Evolutionary conservation across 2,888 invertebrate genomes (phyloP).

Genomic region (Acanthoscelides obtectus): DNA sequence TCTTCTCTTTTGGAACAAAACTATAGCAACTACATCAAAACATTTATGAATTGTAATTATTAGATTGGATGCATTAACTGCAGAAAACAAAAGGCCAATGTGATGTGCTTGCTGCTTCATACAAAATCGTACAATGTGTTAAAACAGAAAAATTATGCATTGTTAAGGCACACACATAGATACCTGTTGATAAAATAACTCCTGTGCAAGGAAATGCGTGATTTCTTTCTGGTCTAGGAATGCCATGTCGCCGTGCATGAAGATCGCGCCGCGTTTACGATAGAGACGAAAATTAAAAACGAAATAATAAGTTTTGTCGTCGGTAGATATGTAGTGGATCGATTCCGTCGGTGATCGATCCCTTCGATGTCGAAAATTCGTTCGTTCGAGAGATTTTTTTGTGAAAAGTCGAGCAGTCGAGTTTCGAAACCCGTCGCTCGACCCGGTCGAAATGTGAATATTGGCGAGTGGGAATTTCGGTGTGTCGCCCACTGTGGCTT

Average conservation of each 20-base stretch:
- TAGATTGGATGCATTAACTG: too few species aligned
- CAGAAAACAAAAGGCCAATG: too few species aligned
- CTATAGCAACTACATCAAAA: too few species aligned
- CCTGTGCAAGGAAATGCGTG: constrained; percentile 78
- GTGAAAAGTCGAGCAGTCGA: not conserved
- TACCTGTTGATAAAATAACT: constrained; percentile 74
- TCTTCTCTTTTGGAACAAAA: too few species aligned
- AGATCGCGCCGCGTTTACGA: constrained; percentile 3
- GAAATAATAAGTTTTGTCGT: constrained; percentile 10
- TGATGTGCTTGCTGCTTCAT: too few species aligned
- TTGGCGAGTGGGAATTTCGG: constrained; percentile 42
- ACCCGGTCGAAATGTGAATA: constrained; percentile 43
- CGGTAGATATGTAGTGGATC: constrained; percentile 13
- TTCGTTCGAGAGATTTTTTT: constrained; percentile 10
- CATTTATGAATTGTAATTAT: too few species aligned
- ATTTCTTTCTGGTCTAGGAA: constrained; percentile 78
- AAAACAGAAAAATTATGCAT: not conserved
- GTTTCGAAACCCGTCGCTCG: constrained; percentile 38
- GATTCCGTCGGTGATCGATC: constrained; percentile 7
- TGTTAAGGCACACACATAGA: not conserved
- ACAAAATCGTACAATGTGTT: not conserved
- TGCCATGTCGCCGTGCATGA: constrained; percentile 32
- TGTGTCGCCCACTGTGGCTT: constrained; percentile 44
- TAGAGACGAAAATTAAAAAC: constrained; percentile 9
- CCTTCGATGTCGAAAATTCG: constrained; percentile 10